phyloP scores from a whole-genome alignment of 2,888 invertebrate genomes.

The Ferrisia virgata region DNA sequence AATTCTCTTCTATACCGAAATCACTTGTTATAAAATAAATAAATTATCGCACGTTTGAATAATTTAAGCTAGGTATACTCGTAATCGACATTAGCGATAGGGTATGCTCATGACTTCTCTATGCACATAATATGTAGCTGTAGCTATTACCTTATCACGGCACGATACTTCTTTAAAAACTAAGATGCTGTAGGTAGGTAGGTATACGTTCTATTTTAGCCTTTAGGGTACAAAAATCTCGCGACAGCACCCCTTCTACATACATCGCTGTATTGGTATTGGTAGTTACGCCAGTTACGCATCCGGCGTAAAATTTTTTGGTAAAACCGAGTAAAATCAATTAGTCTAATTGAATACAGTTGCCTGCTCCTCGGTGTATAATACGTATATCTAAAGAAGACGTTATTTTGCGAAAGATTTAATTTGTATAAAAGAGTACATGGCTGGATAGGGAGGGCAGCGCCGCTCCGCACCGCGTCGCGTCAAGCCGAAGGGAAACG shows the following conservation, averaged over 20 bases:
- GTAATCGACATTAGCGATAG: not conserved
- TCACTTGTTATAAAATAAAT: not conserved
- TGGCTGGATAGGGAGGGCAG: not conserved
- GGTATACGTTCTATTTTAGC: no score
- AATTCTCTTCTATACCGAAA: not conserved
- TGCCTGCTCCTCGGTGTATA: no score
- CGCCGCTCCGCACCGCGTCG: not conserved
- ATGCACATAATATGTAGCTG: no score
- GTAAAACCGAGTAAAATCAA: slow-evolving; percentile 34
- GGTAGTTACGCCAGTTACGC: no score
- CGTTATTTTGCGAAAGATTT: slow-evolving; percentile 42
- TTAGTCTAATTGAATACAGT: slow-evolving; percentile 42
- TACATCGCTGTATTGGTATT: no score
- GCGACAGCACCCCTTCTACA: not conserved
- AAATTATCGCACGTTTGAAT: not conserved
- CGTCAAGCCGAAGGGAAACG: no score
- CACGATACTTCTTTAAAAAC: no score
- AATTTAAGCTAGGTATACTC: no score
- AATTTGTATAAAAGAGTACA: slow-evolving; percentile 44
- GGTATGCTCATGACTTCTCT: not conserved
- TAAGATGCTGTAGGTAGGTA: no score
- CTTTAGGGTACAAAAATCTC: not conserved
- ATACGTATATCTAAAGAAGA: slow-evolving; percentile 32
- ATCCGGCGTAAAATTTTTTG: slow-evolving; percentile 1
- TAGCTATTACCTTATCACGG: no score